Evolutionary conservation across 2,113 vertebrate genomes (phyloP), one percentile per base, ranked within the genome.

Genomic region (Apteryx owenii): DNA sequence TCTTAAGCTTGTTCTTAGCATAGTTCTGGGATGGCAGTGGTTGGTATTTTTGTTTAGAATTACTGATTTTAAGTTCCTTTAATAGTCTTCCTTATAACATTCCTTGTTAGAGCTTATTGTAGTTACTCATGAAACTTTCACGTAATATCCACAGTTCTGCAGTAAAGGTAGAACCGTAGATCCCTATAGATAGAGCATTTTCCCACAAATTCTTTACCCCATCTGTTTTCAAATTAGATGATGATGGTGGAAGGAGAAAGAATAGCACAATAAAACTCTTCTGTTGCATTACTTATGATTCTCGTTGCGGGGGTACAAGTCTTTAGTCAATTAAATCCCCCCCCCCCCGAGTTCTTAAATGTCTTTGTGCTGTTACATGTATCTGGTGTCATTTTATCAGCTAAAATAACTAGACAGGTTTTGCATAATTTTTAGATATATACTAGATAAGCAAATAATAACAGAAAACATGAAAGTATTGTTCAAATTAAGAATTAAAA

Each of bases 401-500:
- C 33, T 80, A 80, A 61, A 90, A 71, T 84, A 84, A 50, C 70
- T 0, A 0, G 62, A 5, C 20, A 68, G 9, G 7, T 85, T 93
- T 96, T 85, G 26, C 1, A 0, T 89, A 36, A 36, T 69, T 85
- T 64, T 89, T 76, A 77, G 33, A 9, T 92, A 12, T 70, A 44
- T 72, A 25, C 20, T 36, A 53, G 54, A 15, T 77, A 84, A 80
- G 40, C 12, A 87, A 93, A 61, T 87, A 92, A 33, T 71, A 81
- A 65, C 50, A 66, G 66, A 46, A 95, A 97, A 29, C 20, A 16
- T 65, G 31, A 44, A 93, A 79, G 20, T 69, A 38, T 66, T 81
- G 42, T 75, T 93, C 50, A 77, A 17, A 95, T 91, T 90, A 85
- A 40, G 29, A 66, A 40, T 77, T 93, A 82, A 61, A 93, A 94